Evolutionary conservation across 2,113 vertebrate species (phyloP), one percentile per base, ranked within the genome.

Genomic region (Oncorhynchus masou): DNA sequence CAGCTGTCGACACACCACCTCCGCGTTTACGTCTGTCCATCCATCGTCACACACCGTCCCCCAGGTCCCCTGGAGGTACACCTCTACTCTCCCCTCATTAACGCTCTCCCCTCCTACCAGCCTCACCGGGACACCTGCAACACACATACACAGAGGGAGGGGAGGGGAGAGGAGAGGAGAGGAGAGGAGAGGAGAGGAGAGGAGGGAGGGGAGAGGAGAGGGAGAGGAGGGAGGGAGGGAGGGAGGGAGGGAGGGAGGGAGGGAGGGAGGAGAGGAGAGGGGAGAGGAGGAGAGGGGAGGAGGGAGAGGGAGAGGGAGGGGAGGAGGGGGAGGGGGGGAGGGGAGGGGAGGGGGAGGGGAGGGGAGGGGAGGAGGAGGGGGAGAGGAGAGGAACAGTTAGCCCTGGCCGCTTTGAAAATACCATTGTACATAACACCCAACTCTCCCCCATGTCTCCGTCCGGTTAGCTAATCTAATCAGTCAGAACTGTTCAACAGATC

Each of bases 1-100:
- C 81, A 99, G 93, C 92, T 99, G 96, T 70, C 95, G 93, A 80
- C 98, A 99, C 79, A 97, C 94, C 87, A 99, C 97, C 83, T 95
- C 92, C 19, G 98, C 97, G 2, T 97, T 95, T 49, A 89, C 93
- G 88, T 99, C 97, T 29, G 93, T 97, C 98, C 98, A 99, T 80
- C 98, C 97, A 9, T 99, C 98, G 79, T 99, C 97, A 85, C 98
- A 99, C 83, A 99, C 92, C 0, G 98, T 99, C 59, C 98, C 98
- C 98, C 98, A 99, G 27, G 95, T 95, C 80, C 96, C 94, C 5
- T 90, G 91, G 89, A 99, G 88, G 85, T 95, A 94, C 83, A 99
- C 94, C 87, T 99, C 98, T 79, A 99, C 98, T 62, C 98, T 94
- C 73, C 98, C 98, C 91, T 99, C 98, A 78, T 93, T 96, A 77